These are phyloP conservation scores for Odontomyia ornata DNA, from an alignment of 2,888 invertebrate species.

Conservation along the genomic window DNA sequence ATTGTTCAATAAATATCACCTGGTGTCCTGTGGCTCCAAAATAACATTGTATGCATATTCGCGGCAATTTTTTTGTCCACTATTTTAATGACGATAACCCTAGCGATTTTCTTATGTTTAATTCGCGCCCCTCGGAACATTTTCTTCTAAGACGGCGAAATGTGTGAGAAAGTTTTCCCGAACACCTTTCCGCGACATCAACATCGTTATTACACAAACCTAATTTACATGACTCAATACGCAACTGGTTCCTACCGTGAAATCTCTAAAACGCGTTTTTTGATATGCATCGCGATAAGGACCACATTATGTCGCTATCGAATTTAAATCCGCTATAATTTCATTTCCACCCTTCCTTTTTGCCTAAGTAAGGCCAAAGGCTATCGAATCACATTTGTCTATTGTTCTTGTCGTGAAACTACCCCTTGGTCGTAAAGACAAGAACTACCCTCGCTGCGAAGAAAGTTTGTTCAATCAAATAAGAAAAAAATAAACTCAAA, in stretches of 20 bases:
- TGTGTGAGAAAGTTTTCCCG: neutral
- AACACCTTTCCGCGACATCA: neutral
- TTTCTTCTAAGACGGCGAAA: neutral
- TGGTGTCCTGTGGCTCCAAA: too few relatives aligned
- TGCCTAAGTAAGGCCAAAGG: neutral
- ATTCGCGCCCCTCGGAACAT: neutral
- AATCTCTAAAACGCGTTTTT: conserved; percentile 2
- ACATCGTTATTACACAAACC: neutral
- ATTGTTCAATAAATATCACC: too few relatives aligned
- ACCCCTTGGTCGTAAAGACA: neutral
- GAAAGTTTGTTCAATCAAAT: neutral
- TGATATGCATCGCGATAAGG: conserved; percentile 17
- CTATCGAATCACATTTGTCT: neutral
- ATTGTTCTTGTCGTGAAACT: conserved; percentile 5
- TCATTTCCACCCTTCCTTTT: conserved; percentile 12
- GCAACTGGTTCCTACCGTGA: conserved; percentile 19
- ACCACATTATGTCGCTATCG: conserved; percentile 15
- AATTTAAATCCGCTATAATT: neutral
- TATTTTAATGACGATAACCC: too few relatives aligned
- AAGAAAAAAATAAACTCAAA: neutral
- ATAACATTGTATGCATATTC: too few relatives aligned
- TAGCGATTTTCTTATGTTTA: neutral
- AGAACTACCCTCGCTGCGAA: neutral
- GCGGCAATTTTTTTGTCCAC: too few relatives aligned
- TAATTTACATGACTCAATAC: too few relatives aligned